A percentile compares a stretch with the other conserved stretches of the same genome.
phyloP scores from a whole-genome alignment of 2,113 vertebrate species.

The Dinomys branickii region DNA sequence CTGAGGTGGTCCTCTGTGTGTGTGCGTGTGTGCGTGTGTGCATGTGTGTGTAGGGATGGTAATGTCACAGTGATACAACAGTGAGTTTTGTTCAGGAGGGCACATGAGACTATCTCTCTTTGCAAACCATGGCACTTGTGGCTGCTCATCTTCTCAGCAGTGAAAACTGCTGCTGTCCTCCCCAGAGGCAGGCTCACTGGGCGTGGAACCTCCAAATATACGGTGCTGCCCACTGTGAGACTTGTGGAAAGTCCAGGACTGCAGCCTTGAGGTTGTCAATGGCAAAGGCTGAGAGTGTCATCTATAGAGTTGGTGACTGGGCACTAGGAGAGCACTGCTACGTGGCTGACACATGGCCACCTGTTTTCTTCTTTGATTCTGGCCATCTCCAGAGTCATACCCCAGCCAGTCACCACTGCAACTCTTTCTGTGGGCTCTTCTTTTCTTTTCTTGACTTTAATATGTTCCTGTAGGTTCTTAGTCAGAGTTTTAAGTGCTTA shows the following conservation, averaged over 20 bases:
- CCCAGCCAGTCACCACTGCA: background rate
- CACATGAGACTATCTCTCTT: background rate
- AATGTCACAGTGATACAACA: no score
- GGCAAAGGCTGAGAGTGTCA: background rate
- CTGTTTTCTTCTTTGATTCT: background rate
- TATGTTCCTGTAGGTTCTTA: background rate
- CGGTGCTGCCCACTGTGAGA: background rate
- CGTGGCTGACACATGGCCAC: background rate
- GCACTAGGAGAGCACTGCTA: background rate
- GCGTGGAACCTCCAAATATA: no score
- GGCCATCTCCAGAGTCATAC: background rate
- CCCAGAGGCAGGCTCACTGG: no score
- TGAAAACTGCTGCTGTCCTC: background rate
- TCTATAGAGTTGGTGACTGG: background rate
- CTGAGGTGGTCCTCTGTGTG: no score
- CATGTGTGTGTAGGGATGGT: background rate
- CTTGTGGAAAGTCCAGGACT: background rate
- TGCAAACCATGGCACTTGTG: background rate
- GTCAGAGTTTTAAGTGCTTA: background rate
- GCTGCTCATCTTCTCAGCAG: background rate
- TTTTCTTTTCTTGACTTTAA: rapidly evolving
- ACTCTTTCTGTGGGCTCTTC: background rate
- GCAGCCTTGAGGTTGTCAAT: background rate
- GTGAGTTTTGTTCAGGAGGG: background rate
- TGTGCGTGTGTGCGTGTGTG: no score